Conservation (phyloP, 1,140 invertebrate species). For the Papilio xuthus region DNA sequence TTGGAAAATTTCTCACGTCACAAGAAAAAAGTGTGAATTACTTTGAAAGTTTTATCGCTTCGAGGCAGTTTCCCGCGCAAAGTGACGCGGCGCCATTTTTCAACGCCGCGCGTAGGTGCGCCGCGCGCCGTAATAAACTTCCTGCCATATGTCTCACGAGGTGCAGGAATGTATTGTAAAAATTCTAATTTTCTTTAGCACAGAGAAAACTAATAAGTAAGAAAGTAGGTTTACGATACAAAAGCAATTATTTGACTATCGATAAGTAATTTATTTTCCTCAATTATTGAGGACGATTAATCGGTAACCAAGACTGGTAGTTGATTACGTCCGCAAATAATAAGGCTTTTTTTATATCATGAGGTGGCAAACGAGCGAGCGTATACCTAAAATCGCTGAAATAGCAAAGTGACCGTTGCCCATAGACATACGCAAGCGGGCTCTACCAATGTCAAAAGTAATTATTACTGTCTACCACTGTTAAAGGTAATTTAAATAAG, state of each 20-base stretch:
- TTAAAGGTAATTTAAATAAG: no score
- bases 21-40: constrained; percentile 39
- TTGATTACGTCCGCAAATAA: not conserved
- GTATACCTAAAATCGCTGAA: no score
- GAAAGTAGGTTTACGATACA: not conserved
- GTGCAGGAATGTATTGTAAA: constrained; percentile 44
- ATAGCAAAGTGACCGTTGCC: no score
- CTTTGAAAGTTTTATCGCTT: constrained; percentile 47
- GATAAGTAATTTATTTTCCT: not conserved
- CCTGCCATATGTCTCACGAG: constrained; percentile 41
- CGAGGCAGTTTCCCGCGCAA: constrained; percentile 32
- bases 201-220: not conserved
- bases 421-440: no score
- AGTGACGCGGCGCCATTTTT: constrained; percentile 42
- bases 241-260: not conserved
- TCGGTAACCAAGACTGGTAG: not conserved
- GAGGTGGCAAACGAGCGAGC: no score
- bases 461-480: no score
- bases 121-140: constrained; percentile 43
- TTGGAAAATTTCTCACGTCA: constrained; percentile 25
- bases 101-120: constrained; percentile 37
- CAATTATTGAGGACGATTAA: not conserved
- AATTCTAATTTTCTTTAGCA: constrained; percentile 15
- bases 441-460: no score
- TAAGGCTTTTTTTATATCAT: no score